These are phyloP conservation scores for Conus betulinus DNA, from an alignment of 1,140 invertebrate species.

Conservation along the genomic window DNA sequence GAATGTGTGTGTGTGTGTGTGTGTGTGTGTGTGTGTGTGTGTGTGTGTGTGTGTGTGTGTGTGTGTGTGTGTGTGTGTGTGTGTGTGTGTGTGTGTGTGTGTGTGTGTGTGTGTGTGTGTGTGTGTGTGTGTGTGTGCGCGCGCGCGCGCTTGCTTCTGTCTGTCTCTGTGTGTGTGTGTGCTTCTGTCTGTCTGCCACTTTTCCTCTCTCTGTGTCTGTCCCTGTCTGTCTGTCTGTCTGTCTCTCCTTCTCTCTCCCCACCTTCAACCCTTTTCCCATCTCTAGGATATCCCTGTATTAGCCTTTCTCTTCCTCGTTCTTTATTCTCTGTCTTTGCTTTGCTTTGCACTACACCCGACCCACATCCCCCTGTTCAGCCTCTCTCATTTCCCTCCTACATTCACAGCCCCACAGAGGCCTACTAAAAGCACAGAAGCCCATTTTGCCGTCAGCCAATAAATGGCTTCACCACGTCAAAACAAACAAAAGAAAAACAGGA, in stretches of 20 bases:
- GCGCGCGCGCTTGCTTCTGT: neutral
- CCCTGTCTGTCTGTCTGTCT: no score
- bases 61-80: neutral
- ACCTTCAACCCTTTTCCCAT: no score
- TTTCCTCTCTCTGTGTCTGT: neutral
- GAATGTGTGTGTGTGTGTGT: conserved; percentile 3
- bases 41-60: neutral
- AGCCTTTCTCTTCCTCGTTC: neutral
- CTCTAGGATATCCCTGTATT: no score
- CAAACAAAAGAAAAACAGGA: no score
- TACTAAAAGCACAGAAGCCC: no score
- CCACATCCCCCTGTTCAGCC: neutral
- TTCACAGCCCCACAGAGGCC: no score
- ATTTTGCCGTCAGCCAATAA: no score
- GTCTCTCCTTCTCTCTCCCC: no score
- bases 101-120: conserved; percentile 13
- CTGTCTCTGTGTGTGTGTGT: neutral
- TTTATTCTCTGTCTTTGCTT: conserved; percentile 1
- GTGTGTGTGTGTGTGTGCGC: conserved; percentile 4
- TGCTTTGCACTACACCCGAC: neutral
- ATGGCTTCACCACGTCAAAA: no score
- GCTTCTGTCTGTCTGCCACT: neutral
- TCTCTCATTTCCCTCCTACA: no score
- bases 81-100: conserved; percentile 14
- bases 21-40: conserved; percentile 18